A percentile compares a stretch with the other conserved stretches of the same genome.
phyloP scores from a whole-genome alignment of 2,113 vertebrate species.

The Oxyruncus cristatus region DNA sequence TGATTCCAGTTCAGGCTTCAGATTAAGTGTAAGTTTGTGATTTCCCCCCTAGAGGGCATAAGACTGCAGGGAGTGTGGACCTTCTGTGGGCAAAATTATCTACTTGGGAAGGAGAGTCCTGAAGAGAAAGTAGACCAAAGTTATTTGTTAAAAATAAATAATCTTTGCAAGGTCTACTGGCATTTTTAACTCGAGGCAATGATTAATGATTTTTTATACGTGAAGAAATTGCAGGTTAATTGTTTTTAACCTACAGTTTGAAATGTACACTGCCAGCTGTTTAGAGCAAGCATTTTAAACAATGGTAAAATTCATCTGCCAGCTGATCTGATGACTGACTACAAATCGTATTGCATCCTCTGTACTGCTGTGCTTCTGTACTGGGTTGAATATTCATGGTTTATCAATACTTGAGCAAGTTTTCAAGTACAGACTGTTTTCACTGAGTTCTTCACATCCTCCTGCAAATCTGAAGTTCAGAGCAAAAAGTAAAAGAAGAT shows the following conservation, averaged over 20 bases:
- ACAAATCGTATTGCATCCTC: neutral
- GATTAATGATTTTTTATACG: neutral
- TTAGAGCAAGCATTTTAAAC: neutral
- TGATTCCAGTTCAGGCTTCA: neutral
- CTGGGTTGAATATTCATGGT: neutral
- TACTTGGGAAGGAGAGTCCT: neutral
- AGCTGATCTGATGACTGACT: neutral
- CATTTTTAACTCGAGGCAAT: neutral
- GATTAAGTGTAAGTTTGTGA: neutral
- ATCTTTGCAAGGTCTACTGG: neutral
- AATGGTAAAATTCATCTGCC: neutral
- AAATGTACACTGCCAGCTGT: neutral
- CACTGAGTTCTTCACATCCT: neutral
- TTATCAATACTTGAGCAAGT: neutral
- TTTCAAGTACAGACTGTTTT: neutral
- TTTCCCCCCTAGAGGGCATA: constrained; percentile 17
- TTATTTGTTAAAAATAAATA: neutral
- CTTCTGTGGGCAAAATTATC: neutral
- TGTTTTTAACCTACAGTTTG: neutral
- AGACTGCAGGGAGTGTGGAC: neutral
- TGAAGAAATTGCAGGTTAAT: neutral
- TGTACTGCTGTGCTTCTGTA: neutral
- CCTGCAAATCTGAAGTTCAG: neutral
- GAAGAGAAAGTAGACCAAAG: neutral
- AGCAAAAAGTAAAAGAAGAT: neutral